Evolutionary conservation across 64 coral and sea anemone species (phyloP).

Genomic region (Montipora foliosa): DNA sequence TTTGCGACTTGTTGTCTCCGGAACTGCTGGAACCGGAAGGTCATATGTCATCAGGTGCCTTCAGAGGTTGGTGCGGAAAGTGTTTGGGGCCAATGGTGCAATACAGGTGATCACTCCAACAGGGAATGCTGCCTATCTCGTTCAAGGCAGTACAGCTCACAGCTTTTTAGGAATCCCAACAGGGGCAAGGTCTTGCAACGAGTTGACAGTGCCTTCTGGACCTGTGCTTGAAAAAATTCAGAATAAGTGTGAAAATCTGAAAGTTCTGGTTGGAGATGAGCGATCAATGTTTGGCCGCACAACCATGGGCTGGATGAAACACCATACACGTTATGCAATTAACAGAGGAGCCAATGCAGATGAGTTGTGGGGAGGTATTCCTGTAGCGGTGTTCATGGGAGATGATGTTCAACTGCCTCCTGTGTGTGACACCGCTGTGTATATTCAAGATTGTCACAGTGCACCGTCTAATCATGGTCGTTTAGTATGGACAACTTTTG

Average conservation of each 20-base stretch:
- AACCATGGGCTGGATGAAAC: background rate
- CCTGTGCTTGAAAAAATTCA: constrained; percentile 38
- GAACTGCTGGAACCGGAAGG: too few relatives aligned
- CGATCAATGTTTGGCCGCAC: constrained; percentile 53
- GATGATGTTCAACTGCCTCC: too few relatives aligned
- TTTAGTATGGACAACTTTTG: background rate
- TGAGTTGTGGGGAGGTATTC: too few relatives aligned
- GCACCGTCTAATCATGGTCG: too few relatives aligned
- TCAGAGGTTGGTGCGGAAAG: too few relatives aligned
- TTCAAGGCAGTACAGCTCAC: constrained; percentile 51
- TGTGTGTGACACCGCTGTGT: too few relatives aligned
- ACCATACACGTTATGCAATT: too few relatives aligned
- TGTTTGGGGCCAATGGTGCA: constrained; percentile 29
- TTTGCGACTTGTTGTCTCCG: too few relatives aligned
- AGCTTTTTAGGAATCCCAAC: constrained; percentile 54
- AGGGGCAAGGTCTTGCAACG: constrained; percentile 30
- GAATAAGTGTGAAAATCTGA: constrained; percentile 51
- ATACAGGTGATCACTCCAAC: constrained; percentile 46
- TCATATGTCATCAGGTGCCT: too few relatives aligned
- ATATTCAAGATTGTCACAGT: too few relatives aligned
- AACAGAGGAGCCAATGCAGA: too few relatives aligned
- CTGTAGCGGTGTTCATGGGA: too few relatives aligned
- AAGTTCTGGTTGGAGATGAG: constrained; percentile 50
- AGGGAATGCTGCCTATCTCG: constrained; percentile 48
- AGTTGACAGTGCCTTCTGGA: constrained; percentile 26